Conservation (phyloP, 2,888 invertebrate genomes). For the Sinohyriopsis cumingii region DNA sequence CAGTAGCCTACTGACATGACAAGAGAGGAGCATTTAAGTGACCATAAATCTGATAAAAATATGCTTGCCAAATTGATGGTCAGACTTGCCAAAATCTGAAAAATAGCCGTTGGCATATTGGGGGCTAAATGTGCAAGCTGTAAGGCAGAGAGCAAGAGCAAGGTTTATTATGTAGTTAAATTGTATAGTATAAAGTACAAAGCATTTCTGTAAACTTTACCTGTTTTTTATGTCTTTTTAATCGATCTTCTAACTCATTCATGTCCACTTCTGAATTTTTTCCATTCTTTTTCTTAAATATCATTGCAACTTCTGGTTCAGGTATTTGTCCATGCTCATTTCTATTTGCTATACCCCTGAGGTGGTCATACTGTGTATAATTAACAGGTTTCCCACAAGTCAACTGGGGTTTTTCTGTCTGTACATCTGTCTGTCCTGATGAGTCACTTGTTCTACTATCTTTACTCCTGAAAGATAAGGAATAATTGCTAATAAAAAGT, state of each 20-base stretch:
- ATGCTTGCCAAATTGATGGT: too few relatives aligned
- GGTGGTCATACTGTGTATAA: constrained; percentile 90
- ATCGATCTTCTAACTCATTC: constrained; percentile 64
- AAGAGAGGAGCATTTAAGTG: too few relatives aligned
- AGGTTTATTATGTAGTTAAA: too few relatives aligned
- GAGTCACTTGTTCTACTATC: too few relatives aligned
- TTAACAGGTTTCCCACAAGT: constrained; percentile 85
- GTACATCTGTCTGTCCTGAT: neutral
- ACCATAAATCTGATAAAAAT: too few relatives aligned
- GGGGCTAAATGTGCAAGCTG: too few relatives aligned
- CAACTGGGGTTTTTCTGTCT: constrained; percentile 58
- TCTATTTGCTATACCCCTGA: constrained; percentile 88
- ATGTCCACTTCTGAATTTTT: constrained; percentile 66
- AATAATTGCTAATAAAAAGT: too few relatives aligned
- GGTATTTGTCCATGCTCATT: constrained; percentile 88
- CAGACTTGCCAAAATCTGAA: too few relatives aligned
- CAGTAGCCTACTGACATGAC: too few relatives aligned
- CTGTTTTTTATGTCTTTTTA: constrained; percentile 65
- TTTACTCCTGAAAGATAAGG: too few relatives aligned
- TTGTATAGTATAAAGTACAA: neutral
- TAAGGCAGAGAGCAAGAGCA: too few relatives aligned
- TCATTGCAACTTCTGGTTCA: constrained; percentile 78
- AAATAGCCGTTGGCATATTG: too few relatives aligned
- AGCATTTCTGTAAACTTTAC: constrained; percentile 34
- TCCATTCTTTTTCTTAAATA: constrained; percentile 65